Evolutionary conservation across 2,797 vertebrate genomes (phyloP), one percentile per base, ranked within the genome.

Genomic region (Labroides dimidiatus): DNA sequence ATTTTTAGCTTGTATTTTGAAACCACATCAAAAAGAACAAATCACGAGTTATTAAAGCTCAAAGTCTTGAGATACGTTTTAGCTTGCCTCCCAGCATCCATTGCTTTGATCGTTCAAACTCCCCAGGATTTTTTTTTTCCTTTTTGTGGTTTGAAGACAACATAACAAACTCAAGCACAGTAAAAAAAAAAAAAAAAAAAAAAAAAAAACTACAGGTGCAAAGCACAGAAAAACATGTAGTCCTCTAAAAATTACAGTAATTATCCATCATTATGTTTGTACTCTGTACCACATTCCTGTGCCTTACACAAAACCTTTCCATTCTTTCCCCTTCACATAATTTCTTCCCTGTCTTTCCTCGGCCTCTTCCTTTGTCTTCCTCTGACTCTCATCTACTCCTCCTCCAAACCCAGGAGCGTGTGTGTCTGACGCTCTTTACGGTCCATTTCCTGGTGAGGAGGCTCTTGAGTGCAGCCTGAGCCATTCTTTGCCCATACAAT

Each of bases 401-500:
- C 57, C 65, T 69, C 58, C 70, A 72, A 64, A 81, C 71, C 69
- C 44, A 20, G 71, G 83, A 61, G 78, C 76, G 81, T 80, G 77
- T 77, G 80, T 47, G 77, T 73, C 77, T 82, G 60, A 16, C 9
- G 75, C 83, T 90, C 82, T 89, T 84, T 83, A 78, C 75, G 84
- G 84, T 87, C 85, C 84, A 89, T 92, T 93, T 92, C 87, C 82
- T 89, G 78, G 81, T 79, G 85, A 90, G 88, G 87, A 91, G 87
- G 85, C 91, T 90, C 88, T 87, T 72, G 84, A 90, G 84, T 87
- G 89, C 73, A 89, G 90, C 77, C 77, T 4, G 30, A 80, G 78
- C 89, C 84, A 89, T 93, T 93, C 87, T 93, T 87, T 89, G 73
- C 61, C 81, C 41, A 51, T 85, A 93, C 92, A 94, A 94, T 91